Conservation (phyloP, 2,113 vertebrate species). For the Thomomys bottae region DNA sequence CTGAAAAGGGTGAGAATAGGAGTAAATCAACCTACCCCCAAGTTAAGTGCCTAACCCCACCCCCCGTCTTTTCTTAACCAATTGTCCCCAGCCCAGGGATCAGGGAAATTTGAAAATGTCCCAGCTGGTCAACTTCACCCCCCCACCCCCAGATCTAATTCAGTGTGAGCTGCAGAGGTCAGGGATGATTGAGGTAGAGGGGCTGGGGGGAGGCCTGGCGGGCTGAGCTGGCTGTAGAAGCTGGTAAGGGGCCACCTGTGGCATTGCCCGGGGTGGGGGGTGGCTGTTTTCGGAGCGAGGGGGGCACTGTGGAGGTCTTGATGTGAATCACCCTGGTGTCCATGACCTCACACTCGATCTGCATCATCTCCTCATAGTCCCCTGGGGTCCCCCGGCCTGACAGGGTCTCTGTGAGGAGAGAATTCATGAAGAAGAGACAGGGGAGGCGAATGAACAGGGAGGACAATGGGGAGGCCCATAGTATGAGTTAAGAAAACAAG, state of each 20-base stretch:
- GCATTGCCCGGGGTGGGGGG: constrained; percentile 82
- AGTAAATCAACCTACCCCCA: background rate
- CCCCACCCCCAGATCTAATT: constrained; percentile 13
- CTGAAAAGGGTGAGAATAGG: background rate
- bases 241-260: constrained; percentile 85
- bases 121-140: background rate
- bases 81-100: background rate
- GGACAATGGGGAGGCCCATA: background rate
- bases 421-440: background rate
- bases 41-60: constrained; percentile 38
- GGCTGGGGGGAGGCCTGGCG: constrained; percentile 57
- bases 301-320: constrained; percentile 93
- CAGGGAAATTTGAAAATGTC: background rate
- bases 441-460: no score
- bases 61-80: constrained; percentile 2
- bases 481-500: no score
- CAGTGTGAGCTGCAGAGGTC: constrained; percentile 41
- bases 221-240: constrained; percentile 58
- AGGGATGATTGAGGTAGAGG: constrained; percentile 78
- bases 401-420: constrained; percentile 87
- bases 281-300: constrained; percentile 86
- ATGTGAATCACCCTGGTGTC: constrained; percentile 95
- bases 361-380: constrained; percentile 97
- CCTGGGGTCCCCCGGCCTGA: constrained; percentile 87
- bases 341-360: constrained; percentile 97